These are phyloP conservation scores for Ganaspis brasiliensis DNA, from an alignment of 2,888 invertebrate species.

Conservation along the genomic window DNA sequence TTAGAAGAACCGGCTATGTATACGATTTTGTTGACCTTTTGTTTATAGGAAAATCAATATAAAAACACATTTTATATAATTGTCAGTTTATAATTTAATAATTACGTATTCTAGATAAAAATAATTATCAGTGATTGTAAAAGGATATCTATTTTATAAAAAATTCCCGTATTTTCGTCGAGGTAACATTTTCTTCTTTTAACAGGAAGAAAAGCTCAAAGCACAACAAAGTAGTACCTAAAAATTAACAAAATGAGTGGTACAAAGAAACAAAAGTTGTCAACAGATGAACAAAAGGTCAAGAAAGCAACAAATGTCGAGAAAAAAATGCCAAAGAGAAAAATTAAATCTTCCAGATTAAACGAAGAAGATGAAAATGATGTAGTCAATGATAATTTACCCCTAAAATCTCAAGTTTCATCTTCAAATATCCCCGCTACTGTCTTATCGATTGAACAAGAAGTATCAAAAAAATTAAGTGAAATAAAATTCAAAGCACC, in stretches of 20 bases:
- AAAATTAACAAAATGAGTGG: no score
- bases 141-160: no score
- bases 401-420: slow-evolving; percentile 27
- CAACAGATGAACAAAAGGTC: not conserved
- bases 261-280: not conserved
- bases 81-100: no score
- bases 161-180: no score
- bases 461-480: slow-evolving; percentile 64
- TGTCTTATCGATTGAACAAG: slow-evolving; percentile 69
- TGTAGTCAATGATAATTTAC: slow-evolving; percentile 4
- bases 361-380: not conserved
- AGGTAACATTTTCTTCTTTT: not conserved
- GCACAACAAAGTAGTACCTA: not conserved
- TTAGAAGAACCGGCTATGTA: no score
- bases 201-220: slow-evolving; percentile 1
- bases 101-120: no score
- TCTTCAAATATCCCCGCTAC: slow-evolving; percentile 64
- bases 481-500: slow-evolving; percentile 72
- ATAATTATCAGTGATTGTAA: no score
- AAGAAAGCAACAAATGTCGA: not conserved
- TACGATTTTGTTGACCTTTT: no score
- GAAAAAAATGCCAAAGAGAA: not conserved
- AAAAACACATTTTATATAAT: no score
- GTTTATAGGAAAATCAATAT: no score
- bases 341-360: not conserved